Evolutionary conservation across 2,888 invertebrate species (phyloP).

Genomic region (Tribolium freemani): DNA sequence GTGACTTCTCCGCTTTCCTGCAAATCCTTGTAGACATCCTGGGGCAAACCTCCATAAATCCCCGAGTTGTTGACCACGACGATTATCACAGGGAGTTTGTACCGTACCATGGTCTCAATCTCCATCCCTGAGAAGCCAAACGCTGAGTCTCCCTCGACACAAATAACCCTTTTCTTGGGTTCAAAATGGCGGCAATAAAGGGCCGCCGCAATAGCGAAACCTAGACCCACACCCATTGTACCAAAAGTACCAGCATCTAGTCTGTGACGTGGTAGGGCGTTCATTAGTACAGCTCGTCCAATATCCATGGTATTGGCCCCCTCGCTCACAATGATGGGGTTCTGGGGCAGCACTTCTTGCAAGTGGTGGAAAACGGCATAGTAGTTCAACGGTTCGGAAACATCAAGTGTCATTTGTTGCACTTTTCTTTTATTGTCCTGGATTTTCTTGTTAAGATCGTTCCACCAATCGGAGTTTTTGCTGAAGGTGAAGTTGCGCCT

Average conservation of each 20-base stretch:
- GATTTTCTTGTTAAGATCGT: constrained; percentile 77
- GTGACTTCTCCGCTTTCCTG: constrained; percentile 80
- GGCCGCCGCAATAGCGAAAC: constrained; percentile 93
- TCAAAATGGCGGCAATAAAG: constrained; percentile 87
- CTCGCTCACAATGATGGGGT: constrained; percentile 94
- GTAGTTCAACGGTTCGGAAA: constrained; percentile 88
- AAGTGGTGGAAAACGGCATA: constrained; percentile 92
- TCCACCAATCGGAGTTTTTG: constrained; percentile 82
- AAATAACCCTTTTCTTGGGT: constrained; percentile 87
- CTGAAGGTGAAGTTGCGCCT: constrained; percentile 74
- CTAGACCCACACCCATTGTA: constrained; percentile 96
- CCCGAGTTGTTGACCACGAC: constrained; percentile 97
- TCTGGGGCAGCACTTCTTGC: constrained; percentile 80
- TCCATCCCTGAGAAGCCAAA: constrained; percentile 99
- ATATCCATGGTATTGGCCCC: constrained; percentile 99
- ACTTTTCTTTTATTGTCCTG: constrained; percentile 80
- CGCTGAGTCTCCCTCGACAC: constrained; percentile 97
- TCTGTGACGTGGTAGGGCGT: constrained; percentile 86
- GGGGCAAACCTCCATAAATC: constrained; percentile 90
- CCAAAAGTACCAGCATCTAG: constrained; percentile 97
- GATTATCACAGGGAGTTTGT: constrained; percentile 90
- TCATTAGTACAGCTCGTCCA: constrained; percentile 89
- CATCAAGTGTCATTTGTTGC: constrained; percentile 79
- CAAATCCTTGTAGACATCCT: constrained; percentile 80
- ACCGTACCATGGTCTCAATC: constrained; percentile 95